These are phyloP conservation scores for Chelidonichthys spinosus DNA, from an alignment of 2,797 vertebrate genomes.

Conservation along the genomic window DNA sequence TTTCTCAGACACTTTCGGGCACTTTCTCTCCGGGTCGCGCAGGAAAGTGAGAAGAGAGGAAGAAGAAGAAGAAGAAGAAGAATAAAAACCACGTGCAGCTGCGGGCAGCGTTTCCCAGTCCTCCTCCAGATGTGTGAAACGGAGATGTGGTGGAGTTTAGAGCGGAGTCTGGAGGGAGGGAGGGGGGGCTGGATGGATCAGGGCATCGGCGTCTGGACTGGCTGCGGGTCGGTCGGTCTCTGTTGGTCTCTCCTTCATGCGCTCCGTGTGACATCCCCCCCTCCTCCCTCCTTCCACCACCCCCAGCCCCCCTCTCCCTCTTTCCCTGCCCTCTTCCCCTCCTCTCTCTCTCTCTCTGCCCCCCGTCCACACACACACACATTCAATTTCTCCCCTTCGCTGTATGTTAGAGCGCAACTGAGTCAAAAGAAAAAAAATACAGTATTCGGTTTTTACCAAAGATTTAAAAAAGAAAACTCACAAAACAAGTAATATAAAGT, in stretches of 20 bases:
- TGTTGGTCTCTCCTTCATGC: constrained; percentile 63
- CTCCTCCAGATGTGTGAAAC: constrained; percentile 58
- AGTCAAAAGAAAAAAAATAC: constrained; percentile 30
- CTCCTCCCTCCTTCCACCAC: neutral
- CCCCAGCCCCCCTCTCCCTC: neutral
- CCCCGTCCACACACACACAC: constrained; percentile 51
- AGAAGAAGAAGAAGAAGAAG: neutral
- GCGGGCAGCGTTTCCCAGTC: constrained; percentile 23
- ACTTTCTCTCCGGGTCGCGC: constrained; percentile 55
- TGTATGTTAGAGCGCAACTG: constrained; percentile 38
- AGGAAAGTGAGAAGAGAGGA: neutral
- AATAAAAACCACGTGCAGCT: constrained; percentile 8
- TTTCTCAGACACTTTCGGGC: constrained; percentile 47
- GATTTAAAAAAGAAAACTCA: neutral
- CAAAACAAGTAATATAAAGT: no score
- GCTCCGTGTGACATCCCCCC: constrained; percentile 58
- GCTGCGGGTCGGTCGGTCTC: constrained; percentile 60
- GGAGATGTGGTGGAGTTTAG: constrained; percentile 18
- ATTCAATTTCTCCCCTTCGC: constrained; percentile 31
- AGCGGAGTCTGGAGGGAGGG: neutral
- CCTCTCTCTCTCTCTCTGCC: neutral
- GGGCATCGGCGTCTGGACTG: constrained; percentile 59
- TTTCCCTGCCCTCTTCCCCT: constrained; percentile 40
- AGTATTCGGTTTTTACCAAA: constrained; percentile 8
- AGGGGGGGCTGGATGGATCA: constrained; percentile 21